These are phyloP conservation scores for Rhagonycha lutea DNA, from an alignment of 2,888 invertebrate species.

Conservation along the genomic window DNA sequence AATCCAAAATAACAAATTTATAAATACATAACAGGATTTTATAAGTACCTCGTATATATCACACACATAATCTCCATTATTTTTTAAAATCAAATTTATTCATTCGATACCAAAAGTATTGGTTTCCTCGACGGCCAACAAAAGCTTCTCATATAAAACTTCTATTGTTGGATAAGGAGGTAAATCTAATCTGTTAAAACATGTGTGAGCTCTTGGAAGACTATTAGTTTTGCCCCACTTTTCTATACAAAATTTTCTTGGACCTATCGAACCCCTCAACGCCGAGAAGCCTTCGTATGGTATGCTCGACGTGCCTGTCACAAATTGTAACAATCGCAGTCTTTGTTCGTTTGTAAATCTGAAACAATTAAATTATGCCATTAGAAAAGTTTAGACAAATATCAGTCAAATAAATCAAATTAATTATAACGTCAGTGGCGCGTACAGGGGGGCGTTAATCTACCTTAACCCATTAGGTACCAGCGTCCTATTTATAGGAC, in stretches of 20 bases:
- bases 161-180: conserved; percentile 94
- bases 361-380: conserved; percentile 34
- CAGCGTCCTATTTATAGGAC: too few species aligned
- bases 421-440: too few species aligned
- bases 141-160: conserved; percentile 86
- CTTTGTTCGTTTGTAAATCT: conserved; percentile 94
- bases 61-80: not conserved
- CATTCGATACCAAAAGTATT: conserved; percentile 96
- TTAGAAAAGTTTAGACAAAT: too few species aligned
- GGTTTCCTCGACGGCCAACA: conserved; percentile 93
- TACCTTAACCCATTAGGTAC: too few species aligned
- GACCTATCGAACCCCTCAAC: conserved; percentile 92
- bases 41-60: conserved; percentile 1
- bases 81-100: conserved; percentile 39
- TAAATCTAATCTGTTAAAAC: conserved; percentile 95
- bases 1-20: conserved; percentile 1
- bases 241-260: conserved; percentile 94
- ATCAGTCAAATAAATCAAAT: too few species aligned
- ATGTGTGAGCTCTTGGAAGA: conserved; percentile 94
- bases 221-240: conserved; percentile 96
- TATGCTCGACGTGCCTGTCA: conserved; percentile 96
- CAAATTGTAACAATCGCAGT: conserved; percentile 90
- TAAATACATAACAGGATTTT: conserved; percentile 8
- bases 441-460: too few species aligned
- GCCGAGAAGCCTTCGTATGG: conserved; percentile 98